phyloP scores from a whole-genome alignment of 2,113 vertebrate genomes.

The Bubalus kerabau region DNA sequence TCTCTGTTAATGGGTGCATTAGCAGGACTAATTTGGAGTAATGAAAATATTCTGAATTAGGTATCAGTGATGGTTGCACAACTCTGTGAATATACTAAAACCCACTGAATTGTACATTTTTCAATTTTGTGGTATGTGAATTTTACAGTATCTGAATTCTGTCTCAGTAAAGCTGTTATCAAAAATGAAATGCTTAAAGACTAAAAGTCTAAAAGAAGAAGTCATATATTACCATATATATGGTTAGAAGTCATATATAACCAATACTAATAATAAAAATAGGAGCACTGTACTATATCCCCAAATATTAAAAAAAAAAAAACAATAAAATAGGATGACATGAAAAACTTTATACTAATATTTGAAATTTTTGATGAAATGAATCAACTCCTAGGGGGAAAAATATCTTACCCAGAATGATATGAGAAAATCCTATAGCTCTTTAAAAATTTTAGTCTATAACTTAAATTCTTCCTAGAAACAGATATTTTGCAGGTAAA shows the following conservation, averaged over 20 bases:
- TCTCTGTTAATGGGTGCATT: background rate
- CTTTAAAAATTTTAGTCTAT: background rate
- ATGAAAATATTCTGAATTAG: slow-evolving; percentile 10
- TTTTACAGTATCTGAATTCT: background rate
- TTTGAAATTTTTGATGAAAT: background rate
- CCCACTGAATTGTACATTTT: background rate
- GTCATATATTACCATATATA: background rate
- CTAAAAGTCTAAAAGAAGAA: slow-evolving; percentile 9
- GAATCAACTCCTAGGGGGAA: background rate
- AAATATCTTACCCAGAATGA: background rate
- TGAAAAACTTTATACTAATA: background rate
- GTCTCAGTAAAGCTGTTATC: background rate
- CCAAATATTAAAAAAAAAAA: background rate
- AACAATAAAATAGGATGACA: background rate
- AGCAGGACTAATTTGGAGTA: background rate
- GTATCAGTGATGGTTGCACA: background rate
- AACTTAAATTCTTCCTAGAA: background rate
- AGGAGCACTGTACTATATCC: background rate
- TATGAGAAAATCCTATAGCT: background rate
- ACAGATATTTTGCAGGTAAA: background rate
- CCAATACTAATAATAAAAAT: background rate
- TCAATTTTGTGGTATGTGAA: background rate
- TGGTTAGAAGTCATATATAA: background rate
- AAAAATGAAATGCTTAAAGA: background rate
- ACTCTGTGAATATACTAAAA: background rate